phyloP scores from a whole-genome alignment of 2,797 vertebrate species.

The Scleropages formosus region DNA sequence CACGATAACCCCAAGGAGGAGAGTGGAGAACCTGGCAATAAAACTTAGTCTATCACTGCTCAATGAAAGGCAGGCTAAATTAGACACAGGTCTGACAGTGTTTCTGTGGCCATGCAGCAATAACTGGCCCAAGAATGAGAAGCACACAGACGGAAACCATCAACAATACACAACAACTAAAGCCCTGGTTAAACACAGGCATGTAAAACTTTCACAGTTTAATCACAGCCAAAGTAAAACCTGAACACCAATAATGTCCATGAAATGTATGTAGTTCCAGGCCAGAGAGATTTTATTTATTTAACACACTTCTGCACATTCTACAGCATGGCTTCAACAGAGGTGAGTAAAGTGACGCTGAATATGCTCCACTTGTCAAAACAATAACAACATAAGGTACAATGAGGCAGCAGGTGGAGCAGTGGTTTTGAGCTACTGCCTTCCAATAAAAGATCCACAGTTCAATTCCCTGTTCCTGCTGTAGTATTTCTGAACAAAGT shows the following conservation, averaged over 20 bases:
- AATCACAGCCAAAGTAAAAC: not conserved
- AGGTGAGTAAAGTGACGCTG: no score
- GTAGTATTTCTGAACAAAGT: no score
- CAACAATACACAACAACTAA: constrained; percentile 43
- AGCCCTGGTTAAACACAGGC: constrained; percentile 44
- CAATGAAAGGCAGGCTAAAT: constrained; percentile 60
- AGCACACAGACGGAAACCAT: constrained; percentile 31
- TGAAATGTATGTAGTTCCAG: not conserved
- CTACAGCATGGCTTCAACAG: no score
- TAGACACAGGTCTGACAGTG: constrained; percentile 54
- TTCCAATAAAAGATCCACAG: no score
- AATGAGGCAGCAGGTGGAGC: no score
- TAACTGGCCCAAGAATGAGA: constrained; percentile 60
- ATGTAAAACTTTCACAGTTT: constrained; percentile 18
- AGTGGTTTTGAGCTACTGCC: no score
- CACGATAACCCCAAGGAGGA: constrained; percentile 59
- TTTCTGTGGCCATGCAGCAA: constrained; percentile 54
- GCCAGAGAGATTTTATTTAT: not conserved
- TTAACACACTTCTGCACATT: no score
- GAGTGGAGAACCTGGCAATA: constrained; percentile 50
- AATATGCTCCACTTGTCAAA: no score
- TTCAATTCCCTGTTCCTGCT: no score
- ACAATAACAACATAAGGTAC: no score
- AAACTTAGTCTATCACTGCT: constrained; percentile 39
- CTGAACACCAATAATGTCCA: not conserved